Evolutionary conservation across 2,888 invertebrate genomes (phyloP), one percentile per base, ranked within the genome.

Genomic region (Eupithecia insigniata): DNA sequence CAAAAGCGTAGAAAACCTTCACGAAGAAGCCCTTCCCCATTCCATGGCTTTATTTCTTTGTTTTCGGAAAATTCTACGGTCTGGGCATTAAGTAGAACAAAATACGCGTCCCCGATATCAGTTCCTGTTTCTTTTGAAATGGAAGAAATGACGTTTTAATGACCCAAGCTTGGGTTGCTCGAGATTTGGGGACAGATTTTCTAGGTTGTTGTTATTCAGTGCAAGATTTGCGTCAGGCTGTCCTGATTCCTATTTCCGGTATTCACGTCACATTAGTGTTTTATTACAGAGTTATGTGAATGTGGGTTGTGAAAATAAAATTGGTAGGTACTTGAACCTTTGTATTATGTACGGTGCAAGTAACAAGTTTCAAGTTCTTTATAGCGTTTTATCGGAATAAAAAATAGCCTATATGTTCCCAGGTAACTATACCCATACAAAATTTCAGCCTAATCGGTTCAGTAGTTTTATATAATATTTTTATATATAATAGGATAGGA

Each of bases 111-210:
- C 83, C 77, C 77, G 82, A 84, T 85, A 87, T 82, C 81, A 80
- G 78, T 81, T 77, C 81, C 80, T 79, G 78, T 84, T 87, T 85
- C 84, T 84, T 80, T 81, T 76, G 75, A 80, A 72, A 71, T 68
- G 77, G 70, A 82, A 81, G 81, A 83, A 88, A 86, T 85, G 74
- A 80, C 79, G 78, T 83, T 88, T 83, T 87, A 87, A 88, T 85
- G 84, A 83, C 79, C 82, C 60, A 43, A 68, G 61, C 32, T 18
- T 26, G 67, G 72, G 68, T 73, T 73, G 51, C 71, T 76, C 76
- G 67, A 71, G 70, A 72, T 78, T 72, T 70, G 65, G 51, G 67
- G 68, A 46, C 66, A 70, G 71, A 73, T 66, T 76, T 76, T 77
- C 76, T 76, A 71, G 67, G 68, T 51, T 62, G 68, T 68, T 62